Base-by-base conservation (phyloP, 2,888 invertebrate species). In the Vanessa cardui region DNA sequence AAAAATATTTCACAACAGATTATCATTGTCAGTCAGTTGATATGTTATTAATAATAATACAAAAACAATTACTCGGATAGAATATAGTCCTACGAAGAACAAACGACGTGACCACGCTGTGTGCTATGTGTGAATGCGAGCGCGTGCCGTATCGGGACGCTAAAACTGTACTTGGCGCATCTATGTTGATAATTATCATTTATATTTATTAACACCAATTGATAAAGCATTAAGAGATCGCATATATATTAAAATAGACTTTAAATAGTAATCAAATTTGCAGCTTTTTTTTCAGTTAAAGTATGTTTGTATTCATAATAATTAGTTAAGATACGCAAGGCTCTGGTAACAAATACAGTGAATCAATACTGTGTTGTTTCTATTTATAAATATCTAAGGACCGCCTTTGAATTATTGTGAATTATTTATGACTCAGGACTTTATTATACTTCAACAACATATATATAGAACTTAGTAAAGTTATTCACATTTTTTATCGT, bases 141-240 rank as follows among this genome's bases (percentile, higher is more conserved):
- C 71, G 72, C 72, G 75, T 72, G 75, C 71, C 62, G 62, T 72
- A 73, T 72, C 58, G 69, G 69, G 47, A 58, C 52, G 47, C 54
- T 70, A 74, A 54, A 62, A 72, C 70, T 62, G 33, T 61, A 64
- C 62, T 64, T 45, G 18, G 49, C 45, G 61, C 46, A 58, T 70
- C 56, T 58, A 65, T 69, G 62, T 44, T 62, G 44, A 61, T 68
- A 58, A 62, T 58, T 64, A 54, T 49, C 63, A n/a, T 46, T 31
- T 49, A 47, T 59, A 39, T 61, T 49, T 49, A 61, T 31, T 26
- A 20, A 45, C 18, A 33, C 6, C 16, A 47, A 47, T n/a, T n/a
- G 47, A 39, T 20, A 12, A 21, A 50, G 20, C 4, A 15, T 15
- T 50, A 21, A 21, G 12, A 21, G 6, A 12, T 50, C 12, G 12